Evolutionary conservation across 2,888 invertebrate species (phyloP).

Genomic region (Drosophila kuntzei): DNA sequence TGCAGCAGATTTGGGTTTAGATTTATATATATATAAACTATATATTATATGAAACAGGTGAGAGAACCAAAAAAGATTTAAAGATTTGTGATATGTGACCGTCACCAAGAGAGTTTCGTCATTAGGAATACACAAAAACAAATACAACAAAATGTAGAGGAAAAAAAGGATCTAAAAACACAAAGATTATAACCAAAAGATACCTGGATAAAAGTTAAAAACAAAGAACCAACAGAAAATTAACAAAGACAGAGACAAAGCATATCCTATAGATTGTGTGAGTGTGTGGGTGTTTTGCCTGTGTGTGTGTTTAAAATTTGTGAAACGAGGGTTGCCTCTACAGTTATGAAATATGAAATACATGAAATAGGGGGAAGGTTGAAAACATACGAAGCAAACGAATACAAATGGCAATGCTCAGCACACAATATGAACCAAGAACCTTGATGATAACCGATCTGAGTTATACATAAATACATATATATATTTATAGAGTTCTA

Average conservation of each 20-base stretch:
- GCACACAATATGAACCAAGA: constrained; percentile 54
- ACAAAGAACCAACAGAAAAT: constrained; percentile 46
- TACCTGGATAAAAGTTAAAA: constrained; percentile 26
- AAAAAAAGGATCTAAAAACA: constrained; percentile 15
- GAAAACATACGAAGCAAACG: constrained; percentile 57
- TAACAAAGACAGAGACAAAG: constrained; percentile 38
- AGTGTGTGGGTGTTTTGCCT: constrained; percentile 8
- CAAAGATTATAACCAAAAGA: constrained; percentile 25
- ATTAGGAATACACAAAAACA: constrained; percentile 24
- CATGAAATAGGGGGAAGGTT: constrained; percentile 1
- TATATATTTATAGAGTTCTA: background rate
- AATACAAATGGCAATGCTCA: constrained; percentile 55
- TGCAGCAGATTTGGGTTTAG: constrained; percentile 17
- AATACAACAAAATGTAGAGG: constrained; percentile 6
- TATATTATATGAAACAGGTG: constrained; percentile 30
- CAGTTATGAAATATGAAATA: constrained; percentile 7
- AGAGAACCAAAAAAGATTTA: constrained; percentile 57
- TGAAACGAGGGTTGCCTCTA: constrained; percentile 6
- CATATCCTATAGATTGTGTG: constrained; percentile 38
- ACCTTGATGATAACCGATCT: constrained; percentile 4
- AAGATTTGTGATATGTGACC: constrained; percentile 55
- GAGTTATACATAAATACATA: constrained; percentile 10
- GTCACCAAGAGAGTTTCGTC: constrained; percentile 60
- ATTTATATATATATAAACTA: constrained; percentile 4
- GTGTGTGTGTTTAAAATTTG: constrained; percentile 3